Evolutionary conservation across 2,113 vertebrate genomes (phyloP).

Genomic region (Tragelaphus imberbis): DNA sequence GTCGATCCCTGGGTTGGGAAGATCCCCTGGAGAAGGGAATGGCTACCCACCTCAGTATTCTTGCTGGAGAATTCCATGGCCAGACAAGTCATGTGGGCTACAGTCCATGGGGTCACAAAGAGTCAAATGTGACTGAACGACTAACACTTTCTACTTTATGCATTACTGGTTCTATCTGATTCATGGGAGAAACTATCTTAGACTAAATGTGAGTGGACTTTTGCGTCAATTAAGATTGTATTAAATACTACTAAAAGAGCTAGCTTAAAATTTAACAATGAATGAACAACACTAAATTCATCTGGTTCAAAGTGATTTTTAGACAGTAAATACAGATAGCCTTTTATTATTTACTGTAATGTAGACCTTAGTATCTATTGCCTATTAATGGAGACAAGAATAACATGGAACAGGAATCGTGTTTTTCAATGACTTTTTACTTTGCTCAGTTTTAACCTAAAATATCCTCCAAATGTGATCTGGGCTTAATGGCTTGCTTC

Average conservation of each 20-base stretch:
- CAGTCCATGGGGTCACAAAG: neutral
- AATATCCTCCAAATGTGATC: neutral
- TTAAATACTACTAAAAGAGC: neutral
- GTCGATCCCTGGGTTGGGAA: neutral
- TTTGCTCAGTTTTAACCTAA: neutral
- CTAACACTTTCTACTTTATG: neutral
- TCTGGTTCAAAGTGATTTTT: neutral
- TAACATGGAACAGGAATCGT: neutral
- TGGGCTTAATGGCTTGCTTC: neutral
- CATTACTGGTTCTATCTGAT: neutral
- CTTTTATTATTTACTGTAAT: neutral
- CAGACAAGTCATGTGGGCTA: neutral
- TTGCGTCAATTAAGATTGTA: neutral
- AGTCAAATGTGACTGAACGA: accelerated
- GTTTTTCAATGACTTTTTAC: neutral
- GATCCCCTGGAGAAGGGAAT: neutral
- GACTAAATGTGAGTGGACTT: neutral
- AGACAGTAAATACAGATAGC: neutral
- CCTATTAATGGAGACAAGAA: neutral
- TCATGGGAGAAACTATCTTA: neutral
- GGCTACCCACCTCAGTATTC: neutral
- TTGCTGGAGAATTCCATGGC: neutral
- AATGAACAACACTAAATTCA: neutral
- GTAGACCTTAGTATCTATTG: neutral
- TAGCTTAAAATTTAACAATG: neutral